Evolutionary conservation across 2,888 invertebrate genomes (phyloP).

Genomic region (Thyatira batis): DNA sequence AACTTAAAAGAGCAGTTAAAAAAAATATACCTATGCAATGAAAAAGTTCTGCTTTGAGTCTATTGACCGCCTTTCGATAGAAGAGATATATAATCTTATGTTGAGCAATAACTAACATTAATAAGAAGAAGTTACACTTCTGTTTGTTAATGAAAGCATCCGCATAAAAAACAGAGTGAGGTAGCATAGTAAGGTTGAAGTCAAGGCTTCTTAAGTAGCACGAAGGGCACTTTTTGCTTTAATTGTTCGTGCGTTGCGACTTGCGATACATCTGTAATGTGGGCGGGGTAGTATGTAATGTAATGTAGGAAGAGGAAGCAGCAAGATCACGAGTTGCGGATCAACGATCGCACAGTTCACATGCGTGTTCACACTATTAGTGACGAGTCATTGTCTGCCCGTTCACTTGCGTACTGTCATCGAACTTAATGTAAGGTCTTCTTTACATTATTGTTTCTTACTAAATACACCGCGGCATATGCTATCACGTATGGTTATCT

Average conservation of each 20-base stretch:
- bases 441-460: conserved; percentile 2
- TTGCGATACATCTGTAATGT: conserved; percentile 2
- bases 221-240: conserved; percentile 50
- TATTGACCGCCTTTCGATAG: too few species aligned
- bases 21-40: too few species aligned
- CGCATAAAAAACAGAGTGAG: not conserved
- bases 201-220: conserved; percentile 8
- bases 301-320: conserved; percentile 53
- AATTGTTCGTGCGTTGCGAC: conserved; percentile 14
- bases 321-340: conserved; percentile 39
- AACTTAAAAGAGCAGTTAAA: too few species aligned
- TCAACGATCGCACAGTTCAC: conserved; percentile 49
- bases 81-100: too few species aligned
- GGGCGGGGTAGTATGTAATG: not conserved
- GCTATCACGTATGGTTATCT: not conserved
- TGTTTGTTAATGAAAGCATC: not conserved
- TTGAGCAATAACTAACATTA: conserved; percentile 13
- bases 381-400: conserved; percentile 44
- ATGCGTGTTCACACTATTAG: conserved; percentile 57
- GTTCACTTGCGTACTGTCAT: conserved; percentile 22
- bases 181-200: not conserved
- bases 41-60: too few species aligned
- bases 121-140: not conserved
- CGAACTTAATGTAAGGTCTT: conserved; percentile 28
- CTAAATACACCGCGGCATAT: not conserved